Base-by-base conservation (phyloP, 2,888 invertebrate species). In the Protula sp. region DNA sequence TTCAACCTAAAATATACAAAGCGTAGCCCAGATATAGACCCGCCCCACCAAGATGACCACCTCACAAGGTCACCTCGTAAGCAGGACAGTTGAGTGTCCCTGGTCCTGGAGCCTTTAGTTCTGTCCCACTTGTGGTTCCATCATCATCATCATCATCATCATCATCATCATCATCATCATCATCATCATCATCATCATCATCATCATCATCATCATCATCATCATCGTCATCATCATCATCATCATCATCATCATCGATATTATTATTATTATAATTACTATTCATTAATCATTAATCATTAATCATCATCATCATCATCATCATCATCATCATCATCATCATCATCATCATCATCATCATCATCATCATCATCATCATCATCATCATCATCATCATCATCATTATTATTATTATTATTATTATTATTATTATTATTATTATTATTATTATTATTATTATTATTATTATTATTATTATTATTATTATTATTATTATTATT, bases 101-200 rank as follows among this genome's bases (percentile, higher is more conserved):
- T n/a, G n/a, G n/a, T n/a, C n/a, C n/a, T n/a, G n/a, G n/a, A n/a
- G n/a, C n/a, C n/a, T n/a, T n/a, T n/a, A n/a, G n/a, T n/a, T n/a
- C n/a, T n/a, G n/a, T n/a, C n/a, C n/a, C n/a, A n/a, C n/a, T 52
- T 2, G n/a, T 52, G 2, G 26, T 28, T 2, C 4, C 54, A 45
- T 47, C 54, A 55, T 55, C 55, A 47, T 55, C 55, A 47, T 55
- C 55, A 55, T 55, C 55, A 47, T 55, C 45, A 47, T 55, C 55
- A 47, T 55, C 1, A 31, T 27, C 28, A 4, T 55, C 45, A 47
- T 55, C 50, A 50, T 50, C 28, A 27, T 47, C 54, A 54, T 54
- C 54, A 29, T 29, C 2, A 54, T 54, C 38, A 54, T 54, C 38
- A 54, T 54, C 54, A 54, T 54, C 38, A 54, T 3, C 3, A 54